Percentiles rank a stretch among this genome's conserved stretches.
These are phyloP conservation scores for Antheraea yamamai DNA, from an alignment of 2,888 invertebrate genomes.

Conservation along the genomic window DNA sequence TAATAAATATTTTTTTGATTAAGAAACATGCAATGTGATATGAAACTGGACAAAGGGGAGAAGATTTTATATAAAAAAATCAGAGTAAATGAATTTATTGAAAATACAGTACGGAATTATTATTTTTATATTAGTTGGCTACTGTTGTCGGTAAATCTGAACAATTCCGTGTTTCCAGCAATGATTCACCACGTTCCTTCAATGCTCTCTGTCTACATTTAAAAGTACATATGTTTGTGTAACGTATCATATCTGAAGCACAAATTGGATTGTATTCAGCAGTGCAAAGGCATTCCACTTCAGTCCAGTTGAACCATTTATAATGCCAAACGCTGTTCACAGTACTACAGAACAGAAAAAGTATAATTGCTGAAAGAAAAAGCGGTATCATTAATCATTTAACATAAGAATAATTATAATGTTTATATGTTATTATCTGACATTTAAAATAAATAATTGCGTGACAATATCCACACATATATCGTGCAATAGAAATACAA, in stretches of 20 bases:
- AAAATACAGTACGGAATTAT: neutral
- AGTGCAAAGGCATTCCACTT: conserved; percentile 43
- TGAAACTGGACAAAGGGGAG: neutral
- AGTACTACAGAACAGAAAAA: conserved; percentile 26
- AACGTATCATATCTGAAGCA: conserved; percentile 39
- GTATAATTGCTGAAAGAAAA: conserved; percentile 35
- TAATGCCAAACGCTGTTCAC: neutral
- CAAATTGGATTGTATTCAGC: conserved; percentile 50
- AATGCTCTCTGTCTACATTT: conserved; percentile 40
- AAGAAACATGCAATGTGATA: neutral
- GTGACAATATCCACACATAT: neutral
- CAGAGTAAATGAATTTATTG: neutral
- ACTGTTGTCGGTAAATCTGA: conserved; percentile 26
- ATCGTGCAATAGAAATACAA: neutral
- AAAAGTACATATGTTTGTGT: conserved; percentile 46
- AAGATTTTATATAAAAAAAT: neutral
- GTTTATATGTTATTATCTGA: neutral
- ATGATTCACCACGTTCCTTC: conserved; percentile 19
- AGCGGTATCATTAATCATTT: neutral
- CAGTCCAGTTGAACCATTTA: conserved; percentile 25
- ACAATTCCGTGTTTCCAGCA: conserved; percentile 39
- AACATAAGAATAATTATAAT: conserved; percentile 24
- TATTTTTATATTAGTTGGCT: neutral
- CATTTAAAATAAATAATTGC: neutral
- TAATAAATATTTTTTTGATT: neutral